Percentiles rank a stretch among this genome's conserved stretches.
These are phyloP conservation scores for Drosophila macrospina DNA, from an alignment of 2,888 invertebrate genomes.

Conservation along the genomic window DNA sequence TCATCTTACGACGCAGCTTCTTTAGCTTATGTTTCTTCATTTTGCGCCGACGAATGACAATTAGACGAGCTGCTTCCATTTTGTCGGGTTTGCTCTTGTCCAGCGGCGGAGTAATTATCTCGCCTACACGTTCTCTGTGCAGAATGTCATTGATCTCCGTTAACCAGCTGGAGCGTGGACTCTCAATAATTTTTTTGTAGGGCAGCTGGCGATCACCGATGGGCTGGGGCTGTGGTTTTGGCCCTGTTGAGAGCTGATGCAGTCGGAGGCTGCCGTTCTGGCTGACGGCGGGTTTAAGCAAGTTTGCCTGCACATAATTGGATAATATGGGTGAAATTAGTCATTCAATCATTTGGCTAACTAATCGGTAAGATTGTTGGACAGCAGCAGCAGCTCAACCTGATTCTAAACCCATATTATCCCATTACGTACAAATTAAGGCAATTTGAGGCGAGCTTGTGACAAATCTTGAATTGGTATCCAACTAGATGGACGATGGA, in stretches of 20 bases:
- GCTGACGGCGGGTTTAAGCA: conserved; percentile 48
- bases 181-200: conserved; percentile 70
- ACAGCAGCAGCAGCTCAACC: conserved; percentile 62
- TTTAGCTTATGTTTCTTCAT: conserved; percentile 94
- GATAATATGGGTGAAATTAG: conserved; percentile 83
- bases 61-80: conserved; percentile 90
- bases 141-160: conserved; percentile 82
- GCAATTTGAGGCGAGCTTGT: conserved; percentile 35
- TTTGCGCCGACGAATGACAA: conserved; percentile 92
- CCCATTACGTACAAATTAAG: conserved; percentile 73
- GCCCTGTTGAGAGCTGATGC: conserved; percentile 7
- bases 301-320: conserved; percentile 80
- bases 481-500: conserved; percentile 29
- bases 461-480: conserved; percentile 68
- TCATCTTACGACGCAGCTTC: conserved; percentile 92
- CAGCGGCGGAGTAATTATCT: conserved; percentile 67
- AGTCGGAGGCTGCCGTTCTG: conserved; percentile 17
- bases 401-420: conserved; percentile 81
- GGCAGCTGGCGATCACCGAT: conserved; percentile 72
- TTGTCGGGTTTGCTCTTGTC: conserved; percentile 85
- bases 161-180: conserved; percentile 71
- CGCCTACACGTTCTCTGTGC: conserved; percentile 61
- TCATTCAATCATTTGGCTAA: conserved; percentile 42
- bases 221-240: conserved; percentile 28
- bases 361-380: conserved; percentile 32